Conservation (phyloP, 2,113 vertebrate species). For the Casuarius casuarius region DNA sequence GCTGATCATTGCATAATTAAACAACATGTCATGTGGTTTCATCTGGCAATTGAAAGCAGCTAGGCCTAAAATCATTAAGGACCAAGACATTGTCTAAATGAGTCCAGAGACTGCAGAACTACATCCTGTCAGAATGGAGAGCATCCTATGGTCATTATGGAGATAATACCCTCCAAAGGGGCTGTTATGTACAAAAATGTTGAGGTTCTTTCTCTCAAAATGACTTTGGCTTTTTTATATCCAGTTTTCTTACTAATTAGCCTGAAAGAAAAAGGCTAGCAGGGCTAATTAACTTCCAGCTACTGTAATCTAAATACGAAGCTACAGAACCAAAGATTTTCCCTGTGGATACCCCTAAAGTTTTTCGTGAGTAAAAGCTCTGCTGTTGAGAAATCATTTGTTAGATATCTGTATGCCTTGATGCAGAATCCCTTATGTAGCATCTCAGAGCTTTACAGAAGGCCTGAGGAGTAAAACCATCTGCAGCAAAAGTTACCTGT, state of each 20-base stretch:
- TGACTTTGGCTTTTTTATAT: conserved; percentile 63
- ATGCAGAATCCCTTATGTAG: neutral
- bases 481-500: neutral
- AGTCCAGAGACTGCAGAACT: conserved; percentile 43
- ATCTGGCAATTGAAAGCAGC: conserved; percentile 51
- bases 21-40: conserved; percentile 70
- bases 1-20: conserved; percentile 83
- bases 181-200: conserved; percentile 30
- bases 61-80: conserved; percentile 54
- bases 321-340: conserved; percentile 41
- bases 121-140: conserved; percentile 24
- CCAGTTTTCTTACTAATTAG: conserved; percentile 77
- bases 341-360: conserved; percentile 31
- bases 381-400: conserved; percentile 41
- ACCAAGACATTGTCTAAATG: conserved; percentile 45
- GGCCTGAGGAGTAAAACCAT: neutral
- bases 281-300: conserved; percentile 77
- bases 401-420: conserved; percentile 11
- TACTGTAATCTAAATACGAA: conserved; percentile 62
- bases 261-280: conserved; percentile 62
- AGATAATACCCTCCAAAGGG: conserved; percentile 66
- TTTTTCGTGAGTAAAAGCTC: conserved; percentile 22
- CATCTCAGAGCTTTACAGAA: neutral
- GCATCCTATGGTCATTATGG: conserved; percentile 67
- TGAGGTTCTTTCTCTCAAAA: conserved; percentile 59